Conservation (phyloP, 2,797 vertebrate species). For the Hapalemur alaotrensis region DNA sequence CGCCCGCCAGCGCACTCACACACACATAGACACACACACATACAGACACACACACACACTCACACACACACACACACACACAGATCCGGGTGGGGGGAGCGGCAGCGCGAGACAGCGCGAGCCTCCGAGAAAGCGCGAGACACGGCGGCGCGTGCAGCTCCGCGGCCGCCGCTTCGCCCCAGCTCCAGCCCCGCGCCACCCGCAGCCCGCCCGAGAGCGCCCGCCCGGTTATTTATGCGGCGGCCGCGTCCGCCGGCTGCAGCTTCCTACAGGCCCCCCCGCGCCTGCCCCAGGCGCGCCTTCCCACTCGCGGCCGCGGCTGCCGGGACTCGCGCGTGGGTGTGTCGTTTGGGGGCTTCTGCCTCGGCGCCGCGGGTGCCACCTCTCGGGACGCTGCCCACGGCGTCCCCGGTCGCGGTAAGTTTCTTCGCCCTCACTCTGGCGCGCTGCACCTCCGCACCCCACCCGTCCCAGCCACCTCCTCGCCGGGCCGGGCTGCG, state of each 20-base stretch:
- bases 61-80: background rate
- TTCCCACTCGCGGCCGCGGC: constrained; percentile 61
- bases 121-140: constrained; percentile 85
- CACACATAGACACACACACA: constrained; percentile 24
- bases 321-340: constrained; percentile 80
- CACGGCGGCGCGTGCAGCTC: constrained; percentile 75
- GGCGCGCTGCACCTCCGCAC: background rate
- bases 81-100: constrained; percentile 66
- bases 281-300: background rate
- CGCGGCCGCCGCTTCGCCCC: constrained; percentile 49
- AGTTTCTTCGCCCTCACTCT: constrained; percentile 70
- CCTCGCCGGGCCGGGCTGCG: constrained; percentile 15
- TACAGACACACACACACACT: background rate
- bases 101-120: constrained; percentile 78
- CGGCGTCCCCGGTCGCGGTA: constrained; percentile 57
- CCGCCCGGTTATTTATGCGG: constrained; percentile 69
- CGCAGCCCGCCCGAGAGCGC: background rate
- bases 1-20: constrained; percentile 63
- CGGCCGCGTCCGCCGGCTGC: constrained; percentile 82
- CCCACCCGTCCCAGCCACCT: constrained; percentile 26
- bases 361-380: constrained; percentile 51
- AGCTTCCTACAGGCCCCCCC: constrained; percentile 75
- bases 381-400: constrained; percentile 61
- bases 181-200: constrained; percentile 61
- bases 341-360: constrained; percentile 65